Evolutionary conservation across 2,888 invertebrate species (phyloP).

Genomic region (Strigamia maritima): DNA sequence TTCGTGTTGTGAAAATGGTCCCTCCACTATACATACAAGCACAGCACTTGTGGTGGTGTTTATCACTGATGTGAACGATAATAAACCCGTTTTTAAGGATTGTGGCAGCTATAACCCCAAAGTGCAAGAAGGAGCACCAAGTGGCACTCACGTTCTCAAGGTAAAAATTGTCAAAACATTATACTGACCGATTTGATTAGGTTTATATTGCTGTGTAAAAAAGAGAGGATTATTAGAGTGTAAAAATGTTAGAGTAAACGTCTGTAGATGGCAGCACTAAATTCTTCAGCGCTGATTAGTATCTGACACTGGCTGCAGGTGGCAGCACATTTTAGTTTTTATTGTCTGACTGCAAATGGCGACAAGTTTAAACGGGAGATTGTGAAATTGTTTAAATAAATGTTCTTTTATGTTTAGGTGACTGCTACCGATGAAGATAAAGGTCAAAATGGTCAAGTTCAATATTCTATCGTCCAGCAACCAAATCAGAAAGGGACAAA

Average conservation of each 20-base stretch:
- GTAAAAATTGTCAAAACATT: slow-evolving; percentile 53
- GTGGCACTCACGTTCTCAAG: slow-evolving; percentile 89
- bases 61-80: slow-evolving; percentile 94
- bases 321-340: background rate
- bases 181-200: no score
- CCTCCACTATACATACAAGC: slow-evolving; percentile 82
- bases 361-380: background rate
- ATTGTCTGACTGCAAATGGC: background rate
- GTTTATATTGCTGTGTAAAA: no score
- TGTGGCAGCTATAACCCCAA: slow-evolving; percentile 89
- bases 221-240: no score
- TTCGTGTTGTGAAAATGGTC: slow-evolving; percentile 88
- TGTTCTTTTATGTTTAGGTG: slow-evolving; percentile 47
- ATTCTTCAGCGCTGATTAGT: background rate
- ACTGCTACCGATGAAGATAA: slow-evolving; percentile 94
- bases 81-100: slow-evolving; percentile 92
- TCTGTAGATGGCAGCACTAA: background rate
- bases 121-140: slow-evolving; percentile 90
- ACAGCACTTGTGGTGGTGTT: slow-evolving; percentile 94
- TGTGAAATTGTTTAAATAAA: background rate
- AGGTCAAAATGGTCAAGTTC: slow-evolving; percentile 63
- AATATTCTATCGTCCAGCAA: slow-evolving; percentile 95
- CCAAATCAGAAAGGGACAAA: slow-evolving; percentile 92
- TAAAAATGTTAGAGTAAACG: background rate
- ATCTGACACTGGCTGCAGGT: background rate